A percentile compares a stretch with the other conserved stretches of the same genome.
phyloP scores from a whole-genome alignment of 2,797 vertebrate genomes.

The Mareca penelope region DNA sequence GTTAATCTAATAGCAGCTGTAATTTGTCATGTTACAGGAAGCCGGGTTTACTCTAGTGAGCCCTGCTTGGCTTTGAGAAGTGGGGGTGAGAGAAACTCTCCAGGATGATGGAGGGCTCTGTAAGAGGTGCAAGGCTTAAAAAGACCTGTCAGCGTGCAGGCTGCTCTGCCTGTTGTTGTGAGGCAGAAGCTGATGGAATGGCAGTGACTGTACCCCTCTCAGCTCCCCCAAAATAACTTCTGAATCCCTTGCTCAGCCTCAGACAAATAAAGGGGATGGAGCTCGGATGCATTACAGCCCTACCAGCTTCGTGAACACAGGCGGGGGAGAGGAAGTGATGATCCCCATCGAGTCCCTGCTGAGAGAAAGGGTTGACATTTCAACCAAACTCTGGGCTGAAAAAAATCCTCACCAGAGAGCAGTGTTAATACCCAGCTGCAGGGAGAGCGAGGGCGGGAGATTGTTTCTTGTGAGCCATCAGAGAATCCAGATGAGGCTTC shows the following conservation, averaged over 20 bases:
- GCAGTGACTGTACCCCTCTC: not conserved
- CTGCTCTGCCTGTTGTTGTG: conserved; percentile 17
- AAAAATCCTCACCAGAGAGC: not conserved
- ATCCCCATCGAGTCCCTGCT: not conserved
- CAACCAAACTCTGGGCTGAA: not conserved
- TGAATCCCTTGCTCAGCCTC: not conserved
- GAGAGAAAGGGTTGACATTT: not conserved
- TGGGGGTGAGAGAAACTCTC: not conserved
- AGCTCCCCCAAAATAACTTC: conserved; percentile 9
- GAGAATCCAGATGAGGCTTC: conserved; percentile 3
- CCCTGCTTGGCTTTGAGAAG: not conserved
- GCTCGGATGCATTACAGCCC: not conserved
- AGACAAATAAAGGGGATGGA: not conserved
- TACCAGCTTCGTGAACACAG: not conserved
- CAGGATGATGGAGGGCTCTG: not conserved
- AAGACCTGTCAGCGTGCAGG: not conserved
- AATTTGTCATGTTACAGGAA: not conserved
- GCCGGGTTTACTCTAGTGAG: not conserved
- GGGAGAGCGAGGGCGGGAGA: not conserved
- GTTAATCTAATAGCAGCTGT: not conserved
- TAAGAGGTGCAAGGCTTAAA: not conserved
- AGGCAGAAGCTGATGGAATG: not conserved
- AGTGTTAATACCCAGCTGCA: not conserved
- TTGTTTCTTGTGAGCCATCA: not conserved
- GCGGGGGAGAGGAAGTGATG: not conserved